These are phyloP conservation scores for Gerris lacustris DNA, from an alignment of 2,888 invertebrate genomes.

Conservation along the genomic window DNA sequence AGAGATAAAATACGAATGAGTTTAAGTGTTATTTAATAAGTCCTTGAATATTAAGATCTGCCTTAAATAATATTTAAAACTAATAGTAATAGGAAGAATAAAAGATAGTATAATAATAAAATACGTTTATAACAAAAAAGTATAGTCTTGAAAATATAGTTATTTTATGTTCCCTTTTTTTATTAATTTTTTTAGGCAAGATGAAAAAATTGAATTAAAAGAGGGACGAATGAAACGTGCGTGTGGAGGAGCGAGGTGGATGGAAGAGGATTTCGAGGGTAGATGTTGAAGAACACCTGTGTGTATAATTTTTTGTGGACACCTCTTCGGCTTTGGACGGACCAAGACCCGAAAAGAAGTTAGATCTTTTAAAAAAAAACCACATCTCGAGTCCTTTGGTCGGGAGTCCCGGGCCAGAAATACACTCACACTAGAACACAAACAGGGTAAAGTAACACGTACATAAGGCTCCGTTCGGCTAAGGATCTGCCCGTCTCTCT, in stretches of 20 bases:
- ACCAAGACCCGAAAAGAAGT: neutral
- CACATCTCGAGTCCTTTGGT: neutral
- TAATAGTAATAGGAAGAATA: neutral
- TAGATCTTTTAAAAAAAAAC: neutral
- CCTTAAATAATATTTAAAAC: no score
- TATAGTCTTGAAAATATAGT: neutral
- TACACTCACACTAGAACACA: neutral
- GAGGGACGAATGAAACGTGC: neutral
- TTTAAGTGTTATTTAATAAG: no score
- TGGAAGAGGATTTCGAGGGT: no score
- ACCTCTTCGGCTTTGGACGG: neutral
- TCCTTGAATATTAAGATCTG: no score
- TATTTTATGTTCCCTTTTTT: neutral
- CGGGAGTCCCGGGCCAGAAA: neutral
- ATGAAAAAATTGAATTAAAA: neutral
- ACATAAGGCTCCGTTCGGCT: neutral
- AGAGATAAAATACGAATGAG: no score
- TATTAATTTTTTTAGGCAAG: neutral
- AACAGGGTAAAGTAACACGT: neutral
- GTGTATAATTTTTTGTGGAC: conserved; percentile 1
- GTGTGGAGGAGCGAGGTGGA: neutral
- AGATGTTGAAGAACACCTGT: neutral
- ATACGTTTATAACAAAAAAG: neutral
- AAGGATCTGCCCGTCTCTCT: neutral
- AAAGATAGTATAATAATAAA: neutral